Percentiles rank a stretch among this genome's conserved stretches.
phyloP scores from a whole-genome alignment of 2,113 vertebrate species.

The Bostrychus sinensis region DNA sequence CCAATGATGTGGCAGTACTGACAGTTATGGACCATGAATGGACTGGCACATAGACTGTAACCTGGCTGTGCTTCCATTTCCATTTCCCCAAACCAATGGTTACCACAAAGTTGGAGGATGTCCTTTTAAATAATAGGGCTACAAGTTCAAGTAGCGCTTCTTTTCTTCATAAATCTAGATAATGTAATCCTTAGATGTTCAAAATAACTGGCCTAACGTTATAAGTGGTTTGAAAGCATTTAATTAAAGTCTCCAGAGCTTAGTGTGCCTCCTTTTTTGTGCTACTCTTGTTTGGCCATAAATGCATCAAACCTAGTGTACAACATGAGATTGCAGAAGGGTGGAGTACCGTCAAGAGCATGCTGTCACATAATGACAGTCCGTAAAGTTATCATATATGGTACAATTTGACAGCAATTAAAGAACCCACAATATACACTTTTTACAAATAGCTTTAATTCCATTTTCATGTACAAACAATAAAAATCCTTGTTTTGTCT shows the following conservation, averaged over 20 bases:
- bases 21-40: too few species aligned
- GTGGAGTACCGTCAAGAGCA: constrained; percentile 38
- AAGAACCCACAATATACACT: not conserved
- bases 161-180: constrained; percentile 13
- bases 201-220: constrained; percentile 18
- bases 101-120: not conserved
- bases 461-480: constrained; percentile 64
- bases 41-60: too few species aligned
- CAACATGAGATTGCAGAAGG: constrained; percentile 39
- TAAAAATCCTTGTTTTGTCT: constrained; percentile 6
- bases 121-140: not conserved
- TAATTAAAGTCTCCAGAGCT: constrained; percentile 40
- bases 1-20: too few species aligned
- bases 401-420: not conserved
- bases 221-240: constrained; percentile 10
- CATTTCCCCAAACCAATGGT: too few species aligned
- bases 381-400: constrained; percentile 7
- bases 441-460: constrained; percentile 67
- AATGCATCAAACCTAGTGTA: constrained; percentile 26
- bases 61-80: too few species aligned
- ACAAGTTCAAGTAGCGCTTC: too few species aligned
- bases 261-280: constrained; percentile 24
- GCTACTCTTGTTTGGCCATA: constrained; percentile 28
- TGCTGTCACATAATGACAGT: constrained; percentile 62
- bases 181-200: constrained; percentile 9